These are phyloP conservation scores for Hippocampus barbouri DNA, from an alignment of 2,113 vertebrate genomes.

Conservation along the genomic window DNA sequence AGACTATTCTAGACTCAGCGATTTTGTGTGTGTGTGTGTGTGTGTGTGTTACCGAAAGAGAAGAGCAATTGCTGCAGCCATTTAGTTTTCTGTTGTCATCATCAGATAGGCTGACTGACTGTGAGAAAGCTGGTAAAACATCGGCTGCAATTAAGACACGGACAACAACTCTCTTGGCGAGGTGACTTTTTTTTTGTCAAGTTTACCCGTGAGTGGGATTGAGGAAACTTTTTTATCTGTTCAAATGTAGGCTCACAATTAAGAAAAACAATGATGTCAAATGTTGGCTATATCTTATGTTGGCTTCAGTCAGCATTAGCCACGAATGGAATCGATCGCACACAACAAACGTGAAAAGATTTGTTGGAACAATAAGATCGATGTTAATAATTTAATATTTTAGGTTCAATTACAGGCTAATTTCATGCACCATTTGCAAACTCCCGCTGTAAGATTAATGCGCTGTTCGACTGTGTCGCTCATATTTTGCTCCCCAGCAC, in stretches of 20 bases:
- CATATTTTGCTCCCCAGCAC: background rate
- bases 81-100: constrained; percentile 1
- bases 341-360: background rate
- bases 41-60: background rate
- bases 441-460: constrained; percentile 1
- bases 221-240: background rate
- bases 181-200: background rate
- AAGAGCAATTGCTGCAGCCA: background rate
- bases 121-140: background rate
- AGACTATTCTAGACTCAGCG: background rate
- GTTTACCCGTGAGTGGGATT: background rate
- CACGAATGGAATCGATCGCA: background rate
- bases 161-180: background rate
- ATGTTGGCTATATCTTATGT: background rate
- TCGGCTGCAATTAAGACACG: constrained; percentile 4
- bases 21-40: background rate
- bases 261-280: background rate
- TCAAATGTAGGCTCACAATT: background rate
- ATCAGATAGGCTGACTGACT: constrained; percentile 3
- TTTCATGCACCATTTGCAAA: constrained; percentile 11
- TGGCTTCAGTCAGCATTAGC: background rate
- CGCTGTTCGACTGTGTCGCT: background rate
- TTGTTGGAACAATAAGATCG: constrained; percentile 7
- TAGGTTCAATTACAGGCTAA: constrained; percentile 8
- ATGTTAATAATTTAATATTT: constrained; percentile 11